Percentiles rank a stretch among this genome's conserved stretches.
Conservation (phyloP, 2,888 invertebrate genomes). For the Sarcophaga carnaria region DNA sequence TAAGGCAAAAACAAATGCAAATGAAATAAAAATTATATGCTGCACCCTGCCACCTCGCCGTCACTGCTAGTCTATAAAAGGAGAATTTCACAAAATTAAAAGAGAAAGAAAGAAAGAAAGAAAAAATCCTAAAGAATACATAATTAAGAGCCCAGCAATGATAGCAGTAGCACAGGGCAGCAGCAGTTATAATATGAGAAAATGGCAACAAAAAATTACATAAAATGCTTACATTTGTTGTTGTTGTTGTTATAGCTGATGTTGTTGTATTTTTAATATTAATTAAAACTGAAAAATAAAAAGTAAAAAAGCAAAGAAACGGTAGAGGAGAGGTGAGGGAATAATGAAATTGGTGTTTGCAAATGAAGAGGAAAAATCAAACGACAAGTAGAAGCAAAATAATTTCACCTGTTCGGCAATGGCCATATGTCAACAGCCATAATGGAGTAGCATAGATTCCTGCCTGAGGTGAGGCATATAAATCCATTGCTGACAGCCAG, state of each 20-base stretch:
- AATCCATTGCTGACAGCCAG: not conserved
- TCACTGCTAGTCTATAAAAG: too few relatives aligned
- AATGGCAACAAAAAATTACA: not conserved
- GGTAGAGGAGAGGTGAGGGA: not conserved
- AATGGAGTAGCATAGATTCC: not conserved
- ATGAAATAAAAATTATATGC: conserved; percentile 34
- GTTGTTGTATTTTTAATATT: conserved; percentile 17
- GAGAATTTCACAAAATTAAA: too few relatives aligned
- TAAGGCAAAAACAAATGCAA: conserved; percentile 28
- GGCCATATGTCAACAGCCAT: not conserved
- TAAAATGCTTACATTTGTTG: conserved; percentile 10
- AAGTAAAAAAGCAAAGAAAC: not conserved
- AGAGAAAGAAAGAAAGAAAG: conserved; percentile 1
- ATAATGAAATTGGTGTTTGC: not conserved
- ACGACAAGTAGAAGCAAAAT: not conserved
- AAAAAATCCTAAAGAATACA: conserved; percentile 30
- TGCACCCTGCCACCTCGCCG: not conserved
- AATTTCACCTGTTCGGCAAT: not conserved
- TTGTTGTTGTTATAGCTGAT: not conserved
- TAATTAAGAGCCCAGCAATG: conserved; percentile 37
- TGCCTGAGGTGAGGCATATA: not conserved
- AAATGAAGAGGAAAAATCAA: not conserved
- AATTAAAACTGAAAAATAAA: conserved; percentile 38
- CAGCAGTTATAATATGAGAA: not conserved
- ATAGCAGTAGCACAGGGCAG: too few relatives aligned